These are phyloP conservation scores for Phylloscopus whistleri DNA, from an alignment of 2,113 vertebrate species.

Conservation along the genomic window DNA sequence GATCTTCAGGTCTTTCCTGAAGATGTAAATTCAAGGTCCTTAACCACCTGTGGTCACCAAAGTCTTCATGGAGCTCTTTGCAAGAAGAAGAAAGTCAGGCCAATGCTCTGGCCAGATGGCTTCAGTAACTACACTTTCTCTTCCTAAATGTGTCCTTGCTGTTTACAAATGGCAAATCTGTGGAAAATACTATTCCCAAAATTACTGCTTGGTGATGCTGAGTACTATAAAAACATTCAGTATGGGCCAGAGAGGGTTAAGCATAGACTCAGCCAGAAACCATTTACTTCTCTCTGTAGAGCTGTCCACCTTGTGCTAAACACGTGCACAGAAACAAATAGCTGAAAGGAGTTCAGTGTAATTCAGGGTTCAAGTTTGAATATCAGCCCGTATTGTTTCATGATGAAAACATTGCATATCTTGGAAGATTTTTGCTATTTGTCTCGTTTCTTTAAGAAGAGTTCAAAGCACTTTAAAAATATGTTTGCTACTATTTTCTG, in stretches of 20 bases:
- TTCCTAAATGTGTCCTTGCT: background rate
- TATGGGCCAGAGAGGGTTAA: background rate
- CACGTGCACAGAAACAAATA: background rate
- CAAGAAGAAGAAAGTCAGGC: background rate
- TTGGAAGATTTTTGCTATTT: background rate
- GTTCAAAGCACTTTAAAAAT: background rate
- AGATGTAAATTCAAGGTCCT: background rate
- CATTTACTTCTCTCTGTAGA: background rate
- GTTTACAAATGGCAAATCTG: background rate
- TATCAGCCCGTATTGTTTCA: background rate
- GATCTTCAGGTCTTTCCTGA: background rate
- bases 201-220: background rate
- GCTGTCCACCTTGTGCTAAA: background rate
- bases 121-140: background rate
- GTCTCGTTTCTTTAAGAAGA: background rate
- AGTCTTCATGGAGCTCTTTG: background rate
- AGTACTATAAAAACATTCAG: background rate
- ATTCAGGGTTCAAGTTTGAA: background rate
- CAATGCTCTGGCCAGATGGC: background rate
- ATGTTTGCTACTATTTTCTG: background rate
- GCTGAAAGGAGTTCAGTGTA: background rate
- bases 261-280: background rate
- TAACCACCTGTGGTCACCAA: background rate
- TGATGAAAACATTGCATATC: background rate
- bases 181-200: background rate